A percentile compares a stretch with the other conserved stretches of the same genome.
Conservation (phyloP, 2,888 invertebrate species). For the Sinhomidia bicolor region DNA sequence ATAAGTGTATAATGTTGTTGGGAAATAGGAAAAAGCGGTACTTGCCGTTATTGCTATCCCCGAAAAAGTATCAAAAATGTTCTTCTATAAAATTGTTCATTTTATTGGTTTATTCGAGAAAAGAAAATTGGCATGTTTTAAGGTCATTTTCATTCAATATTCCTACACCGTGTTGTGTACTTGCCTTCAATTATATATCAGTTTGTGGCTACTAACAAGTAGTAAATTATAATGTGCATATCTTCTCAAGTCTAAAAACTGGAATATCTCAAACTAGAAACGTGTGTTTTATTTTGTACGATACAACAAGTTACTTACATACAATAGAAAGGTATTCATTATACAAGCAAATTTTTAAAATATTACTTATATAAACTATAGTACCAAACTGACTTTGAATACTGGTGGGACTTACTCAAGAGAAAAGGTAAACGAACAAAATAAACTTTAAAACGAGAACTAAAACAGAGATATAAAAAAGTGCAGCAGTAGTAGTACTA, state of each 20-base stretch:
- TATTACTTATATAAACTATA: too few species aligned
- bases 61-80: background rate
- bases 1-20: constrained; percentile 10
- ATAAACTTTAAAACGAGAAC: background rate
- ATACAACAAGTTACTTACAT: too few species aligned
- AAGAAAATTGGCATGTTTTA: background rate
- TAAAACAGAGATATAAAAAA: background rate
- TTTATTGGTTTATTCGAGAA: background rate
- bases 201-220: background rate
- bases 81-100: background rate
- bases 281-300: too few species aligned
- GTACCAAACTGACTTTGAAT: too few species aligned
- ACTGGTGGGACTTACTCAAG: too few species aligned
- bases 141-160: background rate
- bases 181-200: background rate
- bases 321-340: too few species aligned
- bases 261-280: too few species aligned
- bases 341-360: too few species aligned
- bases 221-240: background rate
- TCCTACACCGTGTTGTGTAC: background rate
- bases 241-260: background rate
- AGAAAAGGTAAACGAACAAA: background rate
- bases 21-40: background rate
- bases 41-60: too few species aligned
- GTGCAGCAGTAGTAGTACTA: background rate